These are phyloP conservation scores for Globodera rostochiensis DNA, from an alignment of 1,140 invertebrate genomes.

Conservation along the genomic window DNA sequence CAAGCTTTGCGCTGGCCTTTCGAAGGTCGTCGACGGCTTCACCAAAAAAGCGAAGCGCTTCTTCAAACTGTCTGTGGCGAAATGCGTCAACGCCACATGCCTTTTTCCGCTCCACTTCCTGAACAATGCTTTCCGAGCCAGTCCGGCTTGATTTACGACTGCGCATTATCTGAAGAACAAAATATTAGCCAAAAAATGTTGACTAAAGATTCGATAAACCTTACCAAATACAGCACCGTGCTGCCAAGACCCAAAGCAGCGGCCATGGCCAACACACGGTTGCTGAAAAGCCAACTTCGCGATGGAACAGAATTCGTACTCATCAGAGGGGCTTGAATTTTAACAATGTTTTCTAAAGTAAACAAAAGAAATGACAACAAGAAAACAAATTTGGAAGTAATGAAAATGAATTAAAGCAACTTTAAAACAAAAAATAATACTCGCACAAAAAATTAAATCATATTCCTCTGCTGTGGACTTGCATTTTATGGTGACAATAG, in stretches of 20 bases:
- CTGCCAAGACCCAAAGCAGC: not conserved
- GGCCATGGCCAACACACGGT: not conserved
- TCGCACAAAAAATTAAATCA: not conserved
- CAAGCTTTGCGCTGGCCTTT: not conserved
- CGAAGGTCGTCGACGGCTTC: conserved; percentile 15
- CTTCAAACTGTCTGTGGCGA: conserved; percentile 10
- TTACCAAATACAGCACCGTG: not conserved
- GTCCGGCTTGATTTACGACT: not conserved
- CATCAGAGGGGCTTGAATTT: not conserved
- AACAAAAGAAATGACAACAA: too few species aligned
- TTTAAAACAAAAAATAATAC: not conserved
- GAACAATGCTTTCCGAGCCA: not conserved
- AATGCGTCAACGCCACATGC: conserved; percentile 23
- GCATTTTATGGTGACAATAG: too few species aligned
- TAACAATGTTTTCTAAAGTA: not conserved
- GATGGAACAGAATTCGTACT: not conserved
- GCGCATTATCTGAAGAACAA: not conserved
- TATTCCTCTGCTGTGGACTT: too few species aligned
- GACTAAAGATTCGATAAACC: not conserved
- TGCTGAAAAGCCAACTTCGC: not conserved
- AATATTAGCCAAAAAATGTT: not conserved
- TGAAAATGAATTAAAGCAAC: not conserved
- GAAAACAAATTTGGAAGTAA: too few species aligned
- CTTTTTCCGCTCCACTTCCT: conserved; percentile 11
- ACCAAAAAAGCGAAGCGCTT: conserved; percentile 18